Evolutionary conservation across 2,113 vertebrate species (phyloP), one percentile per base, ranked within the genome.

Genomic region (Crotalus horridus): DNA sequence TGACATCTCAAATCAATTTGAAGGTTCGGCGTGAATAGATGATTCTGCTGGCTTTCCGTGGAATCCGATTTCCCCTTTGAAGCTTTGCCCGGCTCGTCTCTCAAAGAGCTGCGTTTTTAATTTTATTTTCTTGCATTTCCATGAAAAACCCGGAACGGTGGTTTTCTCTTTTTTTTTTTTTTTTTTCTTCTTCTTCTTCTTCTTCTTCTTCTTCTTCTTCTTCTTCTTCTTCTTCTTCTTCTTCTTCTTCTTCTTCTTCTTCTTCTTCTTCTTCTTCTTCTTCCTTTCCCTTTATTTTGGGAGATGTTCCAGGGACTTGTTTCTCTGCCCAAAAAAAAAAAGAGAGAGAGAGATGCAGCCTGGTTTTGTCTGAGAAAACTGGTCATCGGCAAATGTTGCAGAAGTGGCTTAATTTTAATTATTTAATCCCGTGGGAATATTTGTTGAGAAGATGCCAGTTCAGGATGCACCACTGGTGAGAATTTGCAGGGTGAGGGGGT

Each of bases 141-240:
- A 26, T 51, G 24, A 87, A 46, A 92, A 15, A 1, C 6, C 17
- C 23, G 5, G 12, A 33, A 39, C 11, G 1, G n/a, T 74, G 64
- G 64, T 1, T 2, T 15, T 69, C 6, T 29, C 6, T 0, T n/a
- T 2, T 4, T n/a, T 46, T 3, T 1, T 39, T 1, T 15, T 0
- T n/a, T 2, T 4, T n/a, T 46, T 3, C 2, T 39, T 1, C 6
- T 15, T 69, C 6, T 29, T 15, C 0, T n/a, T 17, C 11, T n/a
- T 46, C 46, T 46, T 46, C 46, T 5, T n/a, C 4, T n/a, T 1
- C 4, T 74, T 33, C 0, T 15, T 33, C 13, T 74, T 74, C 4
- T 69, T 33, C 59, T 43, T 43, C 43, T 43, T 43, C 43, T 43
- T 43, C 43, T 43, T 43, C 43, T 43, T 43, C 43, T 43, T 43